Evolutionary conservation across 1,140 invertebrate genomes (phyloP).

Genomic region (Spodoptera frugiperda): DNA sequence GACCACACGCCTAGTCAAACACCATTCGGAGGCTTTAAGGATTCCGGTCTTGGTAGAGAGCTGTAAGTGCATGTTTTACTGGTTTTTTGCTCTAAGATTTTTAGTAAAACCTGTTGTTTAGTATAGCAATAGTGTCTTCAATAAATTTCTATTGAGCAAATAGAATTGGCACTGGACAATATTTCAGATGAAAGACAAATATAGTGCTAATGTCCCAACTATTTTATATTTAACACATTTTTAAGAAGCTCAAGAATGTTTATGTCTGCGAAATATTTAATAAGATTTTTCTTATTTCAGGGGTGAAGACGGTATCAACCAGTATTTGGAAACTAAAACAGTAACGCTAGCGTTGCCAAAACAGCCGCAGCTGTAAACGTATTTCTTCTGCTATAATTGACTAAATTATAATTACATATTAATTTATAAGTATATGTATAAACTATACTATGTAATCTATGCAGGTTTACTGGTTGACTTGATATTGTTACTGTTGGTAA

Average conservation of each 20-base stretch:
- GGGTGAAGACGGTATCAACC: constrained; percentile 91
- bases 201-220: too few species aligned
- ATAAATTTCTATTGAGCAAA: too few species aligned
- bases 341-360: constrained; percentile 88
- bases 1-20: constrained; percentile 88
- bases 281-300: constrained; percentile 62
- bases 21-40: constrained; percentile 94
- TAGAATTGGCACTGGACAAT: too few species aligned
- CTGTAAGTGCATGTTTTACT: constrained; percentile 80
- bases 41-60: constrained; percentile 92
- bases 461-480: too few species aligned
- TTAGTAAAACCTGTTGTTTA: too few species aligned
- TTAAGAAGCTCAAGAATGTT: too few species aligned
- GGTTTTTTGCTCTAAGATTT: not conserved
- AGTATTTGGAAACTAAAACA: constrained; percentile 92
- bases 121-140: too few species aligned
- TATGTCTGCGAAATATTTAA: too few species aligned
- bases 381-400: not conserved
- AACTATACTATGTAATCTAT: too few species aligned
- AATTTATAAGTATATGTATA: not conserved
- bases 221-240: too few species aligned
- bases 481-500: too few species aligned
- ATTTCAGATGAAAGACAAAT: too few species aligned
- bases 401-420: not conserved
- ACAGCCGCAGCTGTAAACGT: constrained; percentile 60